These are phyloP conservation scores for Lasioglossum marginatum DNA, from an alignment of 2,888 invertebrate genomes.

Conservation along the genomic window DNA sequence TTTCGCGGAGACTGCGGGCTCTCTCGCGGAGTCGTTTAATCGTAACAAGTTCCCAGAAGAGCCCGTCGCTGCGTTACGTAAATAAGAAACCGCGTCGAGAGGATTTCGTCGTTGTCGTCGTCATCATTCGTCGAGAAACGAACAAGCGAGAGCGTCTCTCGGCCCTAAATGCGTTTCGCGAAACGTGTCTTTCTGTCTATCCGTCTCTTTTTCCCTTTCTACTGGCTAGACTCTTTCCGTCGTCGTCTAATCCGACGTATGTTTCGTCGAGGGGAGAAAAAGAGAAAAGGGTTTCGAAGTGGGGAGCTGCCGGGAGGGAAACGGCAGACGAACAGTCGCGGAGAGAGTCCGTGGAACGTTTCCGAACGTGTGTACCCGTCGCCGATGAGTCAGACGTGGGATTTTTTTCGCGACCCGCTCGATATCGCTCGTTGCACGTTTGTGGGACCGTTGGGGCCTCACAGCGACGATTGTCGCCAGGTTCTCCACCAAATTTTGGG, in stretches of 20 bases:
- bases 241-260: not conserved
- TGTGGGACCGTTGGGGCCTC: not conserved
- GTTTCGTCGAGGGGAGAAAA: slow-evolving; percentile 4
- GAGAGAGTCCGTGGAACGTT: slow-evolving; percentile 40
- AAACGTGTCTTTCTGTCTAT: slow-evolving; percentile 18
- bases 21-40: slow-evolving; percentile 3
- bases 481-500: not conserved
- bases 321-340: slow-evolving; percentile 24
- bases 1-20: slow-evolving; percentile 5
- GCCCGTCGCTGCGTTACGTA: not conserved
- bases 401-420: slow-evolving; percentile 38
- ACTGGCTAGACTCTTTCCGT: not conserved
- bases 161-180: slow-evolving; percentile 22
- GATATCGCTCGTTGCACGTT: slow-evolving; percentile 33
- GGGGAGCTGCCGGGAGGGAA: not conserved
- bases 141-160: not conserved
- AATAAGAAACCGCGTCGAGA: not conserved
- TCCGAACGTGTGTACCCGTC: slow-evolving; percentile 19
- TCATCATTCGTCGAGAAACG: not conserved
- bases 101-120: not conserved
- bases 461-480: not conserved
- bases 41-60: slow-evolving; percentile 1
- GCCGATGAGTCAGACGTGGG: slow-evolving; percentile 59
- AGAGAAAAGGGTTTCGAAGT: not conserved
- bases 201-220: not conserved